Conservation (phyloP, 2,113 vertebrate genomes). For the Regulus satrapa region DNA sequence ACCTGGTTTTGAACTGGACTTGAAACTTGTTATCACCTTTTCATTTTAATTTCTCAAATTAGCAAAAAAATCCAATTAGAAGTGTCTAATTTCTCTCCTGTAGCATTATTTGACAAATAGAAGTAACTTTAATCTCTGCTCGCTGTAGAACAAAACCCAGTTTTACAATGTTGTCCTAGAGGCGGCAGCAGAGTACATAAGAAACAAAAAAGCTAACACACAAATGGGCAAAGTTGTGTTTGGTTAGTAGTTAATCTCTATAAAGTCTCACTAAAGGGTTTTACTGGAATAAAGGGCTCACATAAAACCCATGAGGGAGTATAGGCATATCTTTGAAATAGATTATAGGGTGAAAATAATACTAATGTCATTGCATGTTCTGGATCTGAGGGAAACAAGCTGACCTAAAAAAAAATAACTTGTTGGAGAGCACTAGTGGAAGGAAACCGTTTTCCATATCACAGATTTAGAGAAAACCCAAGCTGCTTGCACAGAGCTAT, state of each 20-base stretch:
- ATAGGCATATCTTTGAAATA: neutral
- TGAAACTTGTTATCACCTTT: neutral
- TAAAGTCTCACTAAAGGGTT: constrained; percentile 28
- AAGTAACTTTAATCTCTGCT: neutral
- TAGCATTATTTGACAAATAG: neutral
- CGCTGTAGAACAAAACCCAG: neutral
- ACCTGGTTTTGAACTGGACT: neutral
- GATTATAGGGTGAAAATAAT: neutral
- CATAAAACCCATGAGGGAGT: constrained; percentile 24
- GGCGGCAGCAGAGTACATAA: constrained; percentile 74
- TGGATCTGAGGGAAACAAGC: constrained; percentile 5
- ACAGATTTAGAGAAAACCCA: constrained; percentile 14
- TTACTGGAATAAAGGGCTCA: constrained; percentile 21
- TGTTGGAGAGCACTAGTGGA: constrained; percentile 8
- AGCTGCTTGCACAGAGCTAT: constrained; percentile 17
- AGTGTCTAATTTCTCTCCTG: neutral
- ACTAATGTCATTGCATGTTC: constrained; percentile 36
- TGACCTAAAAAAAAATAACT: constrained; percentile 47
- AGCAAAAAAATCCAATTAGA: neutral
- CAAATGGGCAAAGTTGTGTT: constrained; percentile 53
- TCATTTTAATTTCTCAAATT: neutral
- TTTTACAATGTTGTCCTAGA: constrained; percentile 68
- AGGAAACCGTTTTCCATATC: constrained; percentile 8
- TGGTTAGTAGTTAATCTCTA: constrained; percentile 57
- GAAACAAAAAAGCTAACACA: constrained; percentile 38